Base-by-base conservation (phyloP, 2,797 vertebrate genomes). In the Myiotriccus ornatus region DNA sequence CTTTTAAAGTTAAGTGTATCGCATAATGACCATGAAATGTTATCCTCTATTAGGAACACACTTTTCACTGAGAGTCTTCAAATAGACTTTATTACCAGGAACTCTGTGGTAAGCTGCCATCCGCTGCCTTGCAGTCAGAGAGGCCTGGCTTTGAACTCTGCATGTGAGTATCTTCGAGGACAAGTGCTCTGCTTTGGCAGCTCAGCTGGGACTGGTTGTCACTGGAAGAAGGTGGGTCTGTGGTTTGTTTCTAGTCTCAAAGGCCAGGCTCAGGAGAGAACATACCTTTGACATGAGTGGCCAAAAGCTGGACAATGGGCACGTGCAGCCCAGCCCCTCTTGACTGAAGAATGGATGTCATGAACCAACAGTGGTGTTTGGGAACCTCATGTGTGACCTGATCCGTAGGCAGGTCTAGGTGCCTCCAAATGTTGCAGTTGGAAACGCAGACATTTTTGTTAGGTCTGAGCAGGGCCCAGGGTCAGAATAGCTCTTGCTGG, bases 1-100 rank as follows among this genome's bases (percentile, higher is more conserved):
- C 96, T 97, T 97, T 97, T 97, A 97, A 97, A 98, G 97, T 97
- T 97, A 96, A 97, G 96, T 97, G 96, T 97, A 97, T 97, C 90
- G 79, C 97, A 97, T 97, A 97, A 98, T 97, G 97, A 96, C 97
- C 97, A 97, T 97, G 97, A 98, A 97, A 98, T 97, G 97, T 97
- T 97, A 96, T 96, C 97, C 96, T 98, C 97, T 98, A 98, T 98
- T 98, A 98, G 95, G 97, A 98, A 97, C 97, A 97, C 96, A 97
- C 97, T 97, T 96, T 97, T 97, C 96, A 97, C 96, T 97, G 97
- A 82, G 94, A 97, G 95, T 96, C 97, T 97, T 97, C 96, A 96
- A 97, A 94, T 95, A 94, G 95, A 94, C 95, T 97, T 96, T 97
- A 96, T 97, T 96, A 96, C 87, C 90, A 85, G 89, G 95, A 96